Evolutionary conservation across 2,888 invertebrate genomes (phyloP), one percentile per base, ranked within the genome.

Genomic region (Ferrisia virgata): DNA sequence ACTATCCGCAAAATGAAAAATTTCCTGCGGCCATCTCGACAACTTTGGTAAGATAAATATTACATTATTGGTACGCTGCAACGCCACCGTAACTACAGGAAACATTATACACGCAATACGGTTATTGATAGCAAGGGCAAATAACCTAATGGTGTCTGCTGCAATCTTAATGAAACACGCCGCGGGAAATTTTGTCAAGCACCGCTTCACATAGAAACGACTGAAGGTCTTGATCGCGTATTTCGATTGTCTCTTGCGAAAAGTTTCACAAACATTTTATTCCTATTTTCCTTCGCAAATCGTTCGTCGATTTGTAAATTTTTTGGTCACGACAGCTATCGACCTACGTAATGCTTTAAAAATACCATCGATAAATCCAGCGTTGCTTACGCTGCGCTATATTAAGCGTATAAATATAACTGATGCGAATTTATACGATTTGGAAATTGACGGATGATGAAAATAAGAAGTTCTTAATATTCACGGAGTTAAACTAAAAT

Each of bases 51-150:
- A 64, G 36, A 76, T 36, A 76, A 76, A 76, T 76, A 76, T 76
- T 76, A 76, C 72, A 76, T 76, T 76, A 76, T 36, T 36, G 33
- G 18, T 36, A 82, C 22, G 58, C 36, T 58, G 64, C 82, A 82
- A 39, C 64, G 82, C 82, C 64, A 82, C 82, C 82, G 64, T 64
- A 64, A 82, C 82, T 58, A 82, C 82, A 82, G 82, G 82, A 82
- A 82, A 82, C 82, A 82, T 82, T 82, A 82, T 58, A 64, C 64
- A 82, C 82, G 82, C 82, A 82, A 82, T 82, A 82, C 82, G 82
- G 82, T 82, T 82, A 82, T 82, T 82, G 82, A 82, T 82, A 82
- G 82, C 82, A 82, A 82, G 82, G 82, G 82, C 82, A 82, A 82
- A 82, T 33, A 82, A 64, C 82, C 82, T 82, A 82, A 82, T 82